Percentiles rank a stretch among this genome's conserved stretches.
Conservation (phyloP, 2,888 invertebrate genomes). For the Troilus luridus region DNA sequence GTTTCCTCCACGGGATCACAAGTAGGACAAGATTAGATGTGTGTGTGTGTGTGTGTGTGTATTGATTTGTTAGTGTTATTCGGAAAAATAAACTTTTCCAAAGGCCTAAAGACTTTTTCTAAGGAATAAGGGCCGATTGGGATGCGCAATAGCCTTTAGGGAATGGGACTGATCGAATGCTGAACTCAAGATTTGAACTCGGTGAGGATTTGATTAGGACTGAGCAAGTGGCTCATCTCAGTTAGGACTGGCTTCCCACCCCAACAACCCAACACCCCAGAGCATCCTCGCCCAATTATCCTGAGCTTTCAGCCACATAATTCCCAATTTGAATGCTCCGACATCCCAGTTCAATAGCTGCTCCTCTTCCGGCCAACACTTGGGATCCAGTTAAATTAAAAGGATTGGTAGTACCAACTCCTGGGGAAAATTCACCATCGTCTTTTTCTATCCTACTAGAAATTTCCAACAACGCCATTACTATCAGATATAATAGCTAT, state of each 20-base stretch:
- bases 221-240: conserved; percentile 4
- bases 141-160: not conserved
- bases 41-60: no score
- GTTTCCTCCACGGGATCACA: no score
- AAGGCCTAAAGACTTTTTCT: not conserved
- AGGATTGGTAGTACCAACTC: not conserved
- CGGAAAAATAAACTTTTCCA: no score
- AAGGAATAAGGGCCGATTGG: not conserved
- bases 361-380: conserved; percentile 6
- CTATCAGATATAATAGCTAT: not conserved
- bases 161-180: not conserved
- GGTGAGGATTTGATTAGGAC: not conserved
- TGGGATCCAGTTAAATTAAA: conserved; percentile 38
- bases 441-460: not conserved
- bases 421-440: not conserved
- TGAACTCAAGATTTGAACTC: conserved; percentile 28
- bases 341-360: conserved; percentile 35
- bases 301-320: conserved; percentile 46
- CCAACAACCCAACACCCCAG: not conserved
- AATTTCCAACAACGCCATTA: not conserved
- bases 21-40: no score
- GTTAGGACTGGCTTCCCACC: conserved; percentile 3
- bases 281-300: conserved; percentile 5
- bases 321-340: conserved; percentile 46
- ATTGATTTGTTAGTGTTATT: no score